These are phyloP conservation scores for Chrysomallon squamiferum DNA, from an alignment of 1,140 invertebrate genomes.

Conservation along the genomic window DNA sequence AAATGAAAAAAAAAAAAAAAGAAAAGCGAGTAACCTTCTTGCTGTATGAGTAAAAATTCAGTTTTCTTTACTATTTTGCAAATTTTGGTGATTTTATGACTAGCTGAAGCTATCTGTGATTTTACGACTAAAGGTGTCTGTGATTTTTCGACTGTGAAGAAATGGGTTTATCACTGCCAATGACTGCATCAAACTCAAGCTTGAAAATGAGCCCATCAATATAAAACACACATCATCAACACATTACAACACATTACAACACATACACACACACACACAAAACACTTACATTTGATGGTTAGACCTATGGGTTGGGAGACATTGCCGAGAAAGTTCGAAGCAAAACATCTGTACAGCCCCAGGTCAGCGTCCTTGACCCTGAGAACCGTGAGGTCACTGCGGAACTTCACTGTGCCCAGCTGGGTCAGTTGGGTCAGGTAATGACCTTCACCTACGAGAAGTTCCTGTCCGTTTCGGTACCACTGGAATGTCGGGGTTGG, in stretches of 20 bases:
- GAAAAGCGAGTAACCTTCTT: no score
- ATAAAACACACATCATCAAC: no score
- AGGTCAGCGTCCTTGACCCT: slow-evolving; percentile 16
- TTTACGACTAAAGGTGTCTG: no score
- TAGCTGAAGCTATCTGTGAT: no score
- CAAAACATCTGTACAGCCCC: slow-evolving; percentile 38
- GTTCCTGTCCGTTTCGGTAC: slow-evolving; percentile 24
- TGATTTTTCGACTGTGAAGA: no score
- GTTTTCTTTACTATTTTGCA: no score
- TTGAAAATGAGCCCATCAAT: no score
- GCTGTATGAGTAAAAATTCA: no score
- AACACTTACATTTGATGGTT: slow-evolving; percentile 29
- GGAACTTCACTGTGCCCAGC: slow-evolving; percentile 7
- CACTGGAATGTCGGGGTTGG: slow-evolving; percentile 38
- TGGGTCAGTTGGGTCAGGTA: neutral
- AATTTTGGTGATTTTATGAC: no score
- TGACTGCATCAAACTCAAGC: no score
- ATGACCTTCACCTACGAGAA: slow-evolving; percentile 5
- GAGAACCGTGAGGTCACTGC: slow-evolving; percentile 20
- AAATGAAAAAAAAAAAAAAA: no score
- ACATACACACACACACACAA: neutral
- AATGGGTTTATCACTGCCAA: no score
- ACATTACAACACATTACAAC: neutral
- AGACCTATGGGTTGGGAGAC: slow-evolving; percentile 11
- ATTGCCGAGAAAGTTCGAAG: slow-evolving; percentile 34